Evolutionary conservation across 1,140 invertebrate species (phyloP).

Genomic region (Drosophila pseudoananassae): DNA sequence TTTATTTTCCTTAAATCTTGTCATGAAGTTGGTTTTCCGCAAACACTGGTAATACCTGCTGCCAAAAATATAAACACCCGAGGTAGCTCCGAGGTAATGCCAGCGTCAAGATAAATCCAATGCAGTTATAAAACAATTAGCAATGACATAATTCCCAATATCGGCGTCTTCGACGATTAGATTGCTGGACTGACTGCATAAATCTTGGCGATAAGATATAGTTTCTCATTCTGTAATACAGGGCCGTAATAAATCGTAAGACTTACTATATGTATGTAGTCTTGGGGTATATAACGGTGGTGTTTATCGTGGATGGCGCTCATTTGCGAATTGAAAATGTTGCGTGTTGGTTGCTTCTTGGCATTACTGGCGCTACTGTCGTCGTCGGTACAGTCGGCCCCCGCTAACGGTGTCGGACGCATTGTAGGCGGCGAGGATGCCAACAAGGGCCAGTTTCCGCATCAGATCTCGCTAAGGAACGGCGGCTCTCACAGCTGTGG

Average conservation of each 20-base stretch:
- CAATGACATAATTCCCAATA: slow-evolving; percentile 9
- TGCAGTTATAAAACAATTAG: slow-evolving; percentile 9
- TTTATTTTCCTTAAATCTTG: too few species aligned
- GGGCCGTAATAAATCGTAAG: background rate
- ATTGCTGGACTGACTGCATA: background rate
- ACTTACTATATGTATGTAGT: too few species aligned
- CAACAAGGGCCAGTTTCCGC: slow-evolving; percentile 79
- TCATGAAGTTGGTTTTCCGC: too few species aligned
- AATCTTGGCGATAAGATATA: slow-evolving; percentile 1
- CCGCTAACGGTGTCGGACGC: slow-evolving; percentile 32
- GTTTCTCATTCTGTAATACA: background rate
- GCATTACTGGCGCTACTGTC: background rate
- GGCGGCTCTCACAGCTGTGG: slow-evolving; percentile 85
- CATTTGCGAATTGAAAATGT: slow-evolving; percentile 26
- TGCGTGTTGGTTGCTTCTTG: background rate
- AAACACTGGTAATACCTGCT: too few species aligned
- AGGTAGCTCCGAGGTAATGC: background rate
- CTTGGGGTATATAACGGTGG: slow-evolving; percentile 13
- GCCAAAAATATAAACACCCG: too few species aligned
- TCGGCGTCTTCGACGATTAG: background rate
- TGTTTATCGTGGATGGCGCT: background rate
- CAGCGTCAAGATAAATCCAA: background rate
- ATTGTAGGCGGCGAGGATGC: slow-evolving; percentile 85
- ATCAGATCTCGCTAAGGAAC: slow-evolving; percentile 84
- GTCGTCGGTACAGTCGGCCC: slow-evolving; percentile 37